phyloP scores from a whole-genome alignment of 2,888 invertebrate species.

The Spisula solida region DNA sequence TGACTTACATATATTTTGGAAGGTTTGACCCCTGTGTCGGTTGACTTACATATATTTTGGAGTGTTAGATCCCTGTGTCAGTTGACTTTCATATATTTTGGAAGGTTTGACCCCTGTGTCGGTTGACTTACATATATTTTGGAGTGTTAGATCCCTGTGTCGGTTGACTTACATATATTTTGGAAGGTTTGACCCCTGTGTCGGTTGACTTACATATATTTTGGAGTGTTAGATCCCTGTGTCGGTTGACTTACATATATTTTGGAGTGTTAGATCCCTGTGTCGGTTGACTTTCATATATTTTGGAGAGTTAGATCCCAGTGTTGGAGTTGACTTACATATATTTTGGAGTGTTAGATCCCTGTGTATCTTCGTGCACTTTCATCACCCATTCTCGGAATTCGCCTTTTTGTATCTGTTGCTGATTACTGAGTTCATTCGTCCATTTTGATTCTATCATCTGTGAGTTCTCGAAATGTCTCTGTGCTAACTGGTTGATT shows the following conservation, averaged over 20 bases:
- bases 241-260: not conserved
- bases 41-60: too few species aligned
- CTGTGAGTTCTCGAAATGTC: slow-evolving; percentile 90
- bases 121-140: not conserved
- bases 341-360: slow-evolving; percentile 84
- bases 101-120: not conserved
- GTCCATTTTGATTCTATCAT: slow-evolving; percentile 94
- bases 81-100: not conserved
- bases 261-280: not conserved
- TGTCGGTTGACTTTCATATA: not conserved
- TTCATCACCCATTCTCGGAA: slow-evolving; percentile 96
- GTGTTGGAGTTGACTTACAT: slow-evolving; percentile 75
- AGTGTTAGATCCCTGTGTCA: too few species aligned
- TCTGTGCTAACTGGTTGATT: slow-evolving; percentile 94
- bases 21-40: too few species aligned
- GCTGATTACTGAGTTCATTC: slow-evolving; percentile 93
- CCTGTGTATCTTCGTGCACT: slow-evolving; percentile 92
- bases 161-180: not conserved
- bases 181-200: not conserved
- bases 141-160: not conserved
- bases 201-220: not conserved
- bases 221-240: not conserved
- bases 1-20: too few species aligned
- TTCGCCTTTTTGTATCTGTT: slow-evolving; percentile 94
- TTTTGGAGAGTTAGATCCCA: not conserved